Evolutionary conservation across 1,140 invertebrate species (phyloP).

Genomic region (Dendroctonus ponderosae): DNA sequence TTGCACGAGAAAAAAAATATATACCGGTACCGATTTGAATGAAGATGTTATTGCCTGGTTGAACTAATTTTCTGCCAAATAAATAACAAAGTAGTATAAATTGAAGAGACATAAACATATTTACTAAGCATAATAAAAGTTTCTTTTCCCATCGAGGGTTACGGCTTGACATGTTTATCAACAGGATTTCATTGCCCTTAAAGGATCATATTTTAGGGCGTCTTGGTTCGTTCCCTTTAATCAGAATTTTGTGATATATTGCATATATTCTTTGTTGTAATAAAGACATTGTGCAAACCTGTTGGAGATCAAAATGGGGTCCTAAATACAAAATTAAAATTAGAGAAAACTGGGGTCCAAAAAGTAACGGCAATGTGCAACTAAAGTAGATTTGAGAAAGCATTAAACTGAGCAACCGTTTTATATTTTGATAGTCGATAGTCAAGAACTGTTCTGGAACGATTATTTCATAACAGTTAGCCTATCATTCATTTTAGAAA

Average conservation of each 20-base stretch:
- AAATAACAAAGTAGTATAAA: slow-evolving; percentile 33
- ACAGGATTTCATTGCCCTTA: slow-evolving; percentile 32
- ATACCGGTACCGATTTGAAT: slow-evolving; percentile 30
- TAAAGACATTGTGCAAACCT: slow-evolving; percentile 9
- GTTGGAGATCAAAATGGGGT: neutral
- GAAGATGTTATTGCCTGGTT: slow-evolving; percentile 27
- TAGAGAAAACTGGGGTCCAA: neutral
- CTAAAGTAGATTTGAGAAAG: no score
- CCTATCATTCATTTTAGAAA: no score
- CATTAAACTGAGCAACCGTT: no score
- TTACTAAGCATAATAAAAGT: slow-evolving; percentile 38
- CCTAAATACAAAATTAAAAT: no score
- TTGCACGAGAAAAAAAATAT: slow-evolving; percentile 30
- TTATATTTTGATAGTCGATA: no score
- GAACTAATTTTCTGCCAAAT: slow-evolving; percentile 38
- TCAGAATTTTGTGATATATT: slow-evolving; percentile 4
- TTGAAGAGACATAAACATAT: slow-evolving; percentile 35
- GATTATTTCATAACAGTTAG: no score
- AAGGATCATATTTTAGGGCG: slow-evolving; percentile 25
- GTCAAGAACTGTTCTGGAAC: no score
- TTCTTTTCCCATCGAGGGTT: slow-evolving; percentile 36
- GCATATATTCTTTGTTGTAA: neutral
- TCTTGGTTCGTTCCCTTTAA: slow-evolving; percentile 11
- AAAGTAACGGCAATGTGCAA: neutral
- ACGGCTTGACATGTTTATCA: slow-evolving; percentile 39